Evolutionary conservation across 2,797 vertebrate species (phyloP), one percentile per base, ranked within the genome.

Genomic region (Sebastes paucispinis): DNA sequence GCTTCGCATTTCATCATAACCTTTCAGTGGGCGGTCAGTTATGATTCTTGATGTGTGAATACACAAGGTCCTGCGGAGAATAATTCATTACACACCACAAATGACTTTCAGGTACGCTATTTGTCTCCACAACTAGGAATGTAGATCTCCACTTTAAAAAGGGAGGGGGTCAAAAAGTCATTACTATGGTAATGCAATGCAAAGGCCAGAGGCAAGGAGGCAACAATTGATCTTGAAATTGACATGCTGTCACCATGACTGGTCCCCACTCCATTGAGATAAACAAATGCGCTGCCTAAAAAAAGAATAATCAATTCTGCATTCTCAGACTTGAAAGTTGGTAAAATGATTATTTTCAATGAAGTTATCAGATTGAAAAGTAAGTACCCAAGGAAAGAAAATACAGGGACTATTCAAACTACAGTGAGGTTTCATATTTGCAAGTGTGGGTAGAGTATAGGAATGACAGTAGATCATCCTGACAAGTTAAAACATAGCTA

Each of bases 201-300:
- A 92, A 92, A 92, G 89, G 92, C 95, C 88, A 87, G 88, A 90
- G 92, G 94, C 93, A 87, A 89, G 84, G 84, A 89, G 91, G 91
- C 94, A 93, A 91, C 92, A 91, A 96, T 96, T 95, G 95, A 96
- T 96, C 92, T 92, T 75, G 88, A 91, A 95, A 95, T 95, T 95
- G 95, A 95, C 94, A 92, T 95, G 92, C 94, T 95, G 95, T 95
- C 94, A 93, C 92, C 87, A 75, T 67, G 85, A 90, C 90, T 83
- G 89, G 83, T 89, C 92, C 90, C 89, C 65, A 90, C 90, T 94
- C 90, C 85, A 91, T 86, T 90, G 87, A 95, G 94, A 96, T 95
- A 96, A 96, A 96, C 94, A 96, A 95, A 95, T 84, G 91, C 58
- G 69, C 78, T 55, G 74, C 85, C 86, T 73, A 87, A 90, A 92